Evolutionary conservation across 2,797 vertebrate genomes (phyloP).

Genomic region (Acropternis orthonyx): DNA sequence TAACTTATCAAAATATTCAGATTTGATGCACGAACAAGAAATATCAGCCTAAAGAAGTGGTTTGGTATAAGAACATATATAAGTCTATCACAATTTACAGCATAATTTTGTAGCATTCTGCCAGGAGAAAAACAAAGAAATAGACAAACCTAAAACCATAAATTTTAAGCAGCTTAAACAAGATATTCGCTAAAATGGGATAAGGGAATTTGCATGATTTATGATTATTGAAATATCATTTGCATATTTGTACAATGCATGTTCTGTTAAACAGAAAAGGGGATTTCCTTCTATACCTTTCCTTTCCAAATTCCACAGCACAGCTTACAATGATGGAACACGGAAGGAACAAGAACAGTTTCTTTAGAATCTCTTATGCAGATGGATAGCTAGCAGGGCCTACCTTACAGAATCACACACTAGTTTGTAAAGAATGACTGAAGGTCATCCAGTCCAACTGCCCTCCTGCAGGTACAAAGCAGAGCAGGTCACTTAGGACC

Average conservation of each 20-base stretch:
- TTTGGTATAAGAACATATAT: background rate
- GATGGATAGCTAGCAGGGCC: background rate
- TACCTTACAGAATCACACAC: background rate
- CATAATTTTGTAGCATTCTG: background rate
- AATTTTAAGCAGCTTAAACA: constrained; percentile 43
- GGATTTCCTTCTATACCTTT: background rate
- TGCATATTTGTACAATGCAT: constrained; percentile 6
- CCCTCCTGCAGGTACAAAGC: background rate
- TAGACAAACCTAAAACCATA: constrained; percentile 9
- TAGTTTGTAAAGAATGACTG: background rate
- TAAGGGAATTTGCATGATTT: constrained; percentile 26
- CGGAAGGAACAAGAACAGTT: background rate
- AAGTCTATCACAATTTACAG: background rate
- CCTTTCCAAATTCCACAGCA: background rate
- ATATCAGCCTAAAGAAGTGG: background rate
- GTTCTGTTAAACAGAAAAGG: constrained; percentile 7
- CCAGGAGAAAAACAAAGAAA: constrained; percentile 33
- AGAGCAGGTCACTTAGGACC: background rate
- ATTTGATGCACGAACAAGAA: background rate
- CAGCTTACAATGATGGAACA: background rate
- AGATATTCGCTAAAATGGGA: constrained; percentile 29
- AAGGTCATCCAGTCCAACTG: background rate
- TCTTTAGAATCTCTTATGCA: background rate
- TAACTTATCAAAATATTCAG: background rate
- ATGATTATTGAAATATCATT: constrained; percentile 22